phyloP scores from a whole-genome alignment of 2,113 vertebrate genomes.

The Lates calcarifer region DNA sequence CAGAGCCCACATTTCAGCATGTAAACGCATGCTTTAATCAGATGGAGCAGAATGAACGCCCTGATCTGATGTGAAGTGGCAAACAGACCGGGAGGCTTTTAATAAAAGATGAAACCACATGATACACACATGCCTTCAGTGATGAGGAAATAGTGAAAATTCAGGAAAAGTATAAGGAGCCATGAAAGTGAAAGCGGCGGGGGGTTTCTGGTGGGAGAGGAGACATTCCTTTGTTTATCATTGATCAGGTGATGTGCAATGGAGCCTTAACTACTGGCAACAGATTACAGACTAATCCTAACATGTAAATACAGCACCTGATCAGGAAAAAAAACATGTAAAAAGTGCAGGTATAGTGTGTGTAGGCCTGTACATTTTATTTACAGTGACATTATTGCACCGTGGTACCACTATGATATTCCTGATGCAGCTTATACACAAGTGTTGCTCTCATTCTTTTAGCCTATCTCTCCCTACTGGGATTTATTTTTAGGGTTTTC shows the following conservation, averaged over 20 bases:
- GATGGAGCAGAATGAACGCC: constrained; percentile 24
- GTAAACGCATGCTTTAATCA: constrained; percentile 45
- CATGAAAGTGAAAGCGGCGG: constrained; percentile 17
- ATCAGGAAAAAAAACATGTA: neutral
- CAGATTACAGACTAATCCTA: constrained; percentile 18
- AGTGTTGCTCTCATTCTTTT: neutral
- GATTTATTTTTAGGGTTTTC: neutral
- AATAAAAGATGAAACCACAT: constrained; percentile 43
- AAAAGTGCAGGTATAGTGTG: too few relatives aligned
- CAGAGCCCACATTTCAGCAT: constrained; percentile 11
- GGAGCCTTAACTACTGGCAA: constrained; percentile 12
- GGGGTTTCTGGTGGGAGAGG: constrained; percentile 37
- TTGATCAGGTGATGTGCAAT: constrained; percentile 32
- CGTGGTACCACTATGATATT: neutral
- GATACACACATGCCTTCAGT: constrained; percentile 41
- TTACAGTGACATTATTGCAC: neutral
- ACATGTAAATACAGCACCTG: constrained; percentile 10
- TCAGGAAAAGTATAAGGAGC: neutral
- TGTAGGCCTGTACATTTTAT: neutral
- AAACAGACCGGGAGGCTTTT: constrained; percentile 29
- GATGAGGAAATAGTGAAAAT: neutral
- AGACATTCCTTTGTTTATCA: constrained; percentile 66
- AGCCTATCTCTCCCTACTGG: neutral
- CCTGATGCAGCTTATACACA: neutral
- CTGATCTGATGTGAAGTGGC: constrained; percentile 49